phyloP scores from a whole-genome alignment of 1,140 invertebrate genomes.

The Zaprionus tsacasi region DNA sequence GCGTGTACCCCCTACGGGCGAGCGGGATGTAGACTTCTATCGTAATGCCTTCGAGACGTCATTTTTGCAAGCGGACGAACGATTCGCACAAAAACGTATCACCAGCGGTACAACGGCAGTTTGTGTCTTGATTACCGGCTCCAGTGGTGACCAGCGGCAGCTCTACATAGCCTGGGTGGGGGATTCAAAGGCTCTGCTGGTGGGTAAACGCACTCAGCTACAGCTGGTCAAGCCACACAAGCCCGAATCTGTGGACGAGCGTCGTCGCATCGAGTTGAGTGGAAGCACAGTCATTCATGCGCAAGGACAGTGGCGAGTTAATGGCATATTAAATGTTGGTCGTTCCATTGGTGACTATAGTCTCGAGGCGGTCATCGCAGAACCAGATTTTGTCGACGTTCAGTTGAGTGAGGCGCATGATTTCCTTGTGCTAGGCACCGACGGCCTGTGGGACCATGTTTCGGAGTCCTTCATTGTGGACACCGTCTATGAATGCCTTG shows the following conservation, averaged over 20 bases:
- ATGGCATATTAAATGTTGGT: conserved; percentile 80
- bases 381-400: conserved; percentile 92
- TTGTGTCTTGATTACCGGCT: conserved; percentile 85
- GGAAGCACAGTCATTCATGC: conserved; percentile 73
- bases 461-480: conserved; percentile 85
- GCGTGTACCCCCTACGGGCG: neutral
- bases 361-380: conserved; percentile 89
- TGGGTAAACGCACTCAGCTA: conserved; percentile 85
- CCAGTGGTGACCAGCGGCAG: conserved; percentile 85
- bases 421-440: conserved; percentile 95
- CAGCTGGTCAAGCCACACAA: conserved; percentile 94
- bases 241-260: conserved; percentile 85
- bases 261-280: conserved; percentile 63
- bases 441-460: conserved; percentile 96
- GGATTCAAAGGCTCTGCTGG: conserved; percentile 95
- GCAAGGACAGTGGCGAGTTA: conserved; percentile 79
- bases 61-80: conserved; percentile 92
- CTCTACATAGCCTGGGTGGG: conserved; percentile 96
- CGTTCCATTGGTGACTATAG: conserved; percentile 81
- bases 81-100: conserved; percentile 90
- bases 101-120: conserved; percentile 94
- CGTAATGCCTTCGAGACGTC: conserved; percentile 87
- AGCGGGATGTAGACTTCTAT: conserved; percentile 55
- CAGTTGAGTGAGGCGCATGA: conserved; percentile 91
- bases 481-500: conserved; percentile 84